Conservation (phyloP, 35 echinoderm and acorn worm genomes). For the Anneissia japonica region DNA sequence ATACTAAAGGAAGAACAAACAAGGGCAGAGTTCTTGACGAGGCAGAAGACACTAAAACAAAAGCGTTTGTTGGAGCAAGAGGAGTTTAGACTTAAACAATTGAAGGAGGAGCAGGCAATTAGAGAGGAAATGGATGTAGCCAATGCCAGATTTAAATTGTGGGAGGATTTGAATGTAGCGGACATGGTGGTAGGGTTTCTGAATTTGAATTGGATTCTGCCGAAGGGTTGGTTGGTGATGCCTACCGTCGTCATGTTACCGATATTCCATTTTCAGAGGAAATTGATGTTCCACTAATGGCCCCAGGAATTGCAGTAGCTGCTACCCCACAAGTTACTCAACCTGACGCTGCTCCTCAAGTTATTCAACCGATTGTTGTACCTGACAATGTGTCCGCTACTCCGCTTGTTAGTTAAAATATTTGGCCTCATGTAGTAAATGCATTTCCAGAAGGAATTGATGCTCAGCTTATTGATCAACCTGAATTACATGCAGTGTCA, state of each 20-base stretch:
- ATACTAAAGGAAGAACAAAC: too few relatives aligned
- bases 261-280: neutral
- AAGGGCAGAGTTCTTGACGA: too few relatives aligned
- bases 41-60: neutral
- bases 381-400: too few relatives aligned
- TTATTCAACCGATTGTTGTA: too few relatives aligned
- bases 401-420: too few relatives aligned
- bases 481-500: too few relatives aligned
- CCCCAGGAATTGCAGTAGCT: too few relatives aligned
- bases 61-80: conserved; percentile 3
- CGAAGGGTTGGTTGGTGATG: neutral
- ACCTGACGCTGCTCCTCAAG: too few relatives aligned
- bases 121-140: conserved; percentile 8
- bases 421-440: too few relatives aligned
- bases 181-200: neutral
- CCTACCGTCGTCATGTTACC: neutral
- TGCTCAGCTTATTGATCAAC: too few relatives aligned
- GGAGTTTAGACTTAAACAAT: conserved; percentile 14
- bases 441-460: too few relatives aligned
- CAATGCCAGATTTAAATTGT: conserved; percentile 8
- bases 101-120: conserved; percentile 10
- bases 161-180: conserved; percentile 4
- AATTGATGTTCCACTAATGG: neutral
- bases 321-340: too few relatives aligned
- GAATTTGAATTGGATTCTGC: neutral